Conservation (phyloP, 2,888 invertebrate genomes). For the Orgyia antiqua region DNA sequence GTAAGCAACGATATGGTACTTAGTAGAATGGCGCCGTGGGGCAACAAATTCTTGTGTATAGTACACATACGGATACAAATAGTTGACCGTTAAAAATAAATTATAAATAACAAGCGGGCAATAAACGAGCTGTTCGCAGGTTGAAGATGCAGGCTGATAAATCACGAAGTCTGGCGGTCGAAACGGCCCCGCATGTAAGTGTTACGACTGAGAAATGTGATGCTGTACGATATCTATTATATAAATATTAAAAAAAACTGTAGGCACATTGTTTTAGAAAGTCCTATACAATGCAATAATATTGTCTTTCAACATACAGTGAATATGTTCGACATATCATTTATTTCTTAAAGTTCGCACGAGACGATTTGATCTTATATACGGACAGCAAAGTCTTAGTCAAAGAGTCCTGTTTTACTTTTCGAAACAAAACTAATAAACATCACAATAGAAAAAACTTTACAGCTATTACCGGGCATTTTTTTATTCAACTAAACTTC, state of each 20-base stretch:
- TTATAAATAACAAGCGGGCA: slow-evolving; percentile 76
- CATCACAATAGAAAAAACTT: no score
- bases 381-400: no score
- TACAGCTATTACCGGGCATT: no score
- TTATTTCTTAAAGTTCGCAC: no score
- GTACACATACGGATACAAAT: slow-evolving; percentile 55
- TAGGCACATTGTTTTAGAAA: no score
- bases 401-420: no score
- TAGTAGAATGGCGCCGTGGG: slow-evolving; percentile 12
- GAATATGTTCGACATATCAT: no score
- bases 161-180: slow-evolving; percentile 53
- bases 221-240: slow-evolving; percentile 38
- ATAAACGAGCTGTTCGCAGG: slow-evolving; percentile 74
- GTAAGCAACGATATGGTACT: slow-evolving; percentile 24
- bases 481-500: no score
- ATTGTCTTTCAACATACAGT: no score
- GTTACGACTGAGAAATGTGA: slow-evolving; percentile 60
- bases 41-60: slow-evolving; percentile 31
- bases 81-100: slow-evolving; percentile 76
- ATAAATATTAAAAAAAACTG: slow-evolving; percentile 23
- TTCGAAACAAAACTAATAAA: no score
- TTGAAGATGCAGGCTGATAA: slow-evolving; percentile 72
- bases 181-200: slow-evolving; percentile 42
- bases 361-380: no score
- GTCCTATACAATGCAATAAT: no score